phyloP scores from a whole-genome alignment of 2,888 invertebrate genomes.

The Arrhopalites spinosus region DNA sequence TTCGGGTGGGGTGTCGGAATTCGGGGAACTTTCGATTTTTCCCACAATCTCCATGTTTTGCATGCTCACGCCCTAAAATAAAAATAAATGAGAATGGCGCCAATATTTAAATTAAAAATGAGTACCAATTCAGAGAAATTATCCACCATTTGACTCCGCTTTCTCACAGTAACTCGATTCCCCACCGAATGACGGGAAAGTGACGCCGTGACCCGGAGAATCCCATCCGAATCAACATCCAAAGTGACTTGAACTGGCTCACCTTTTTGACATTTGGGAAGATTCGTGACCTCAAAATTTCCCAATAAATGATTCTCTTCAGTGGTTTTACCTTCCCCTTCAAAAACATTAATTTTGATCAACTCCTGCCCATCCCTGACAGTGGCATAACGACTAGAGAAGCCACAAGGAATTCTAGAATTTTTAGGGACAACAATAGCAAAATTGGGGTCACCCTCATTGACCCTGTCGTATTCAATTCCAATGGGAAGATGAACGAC shows the following conservation, averaged over 20 bases:
- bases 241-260: not conserved
- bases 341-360: not conserved
- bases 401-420: not conserved
- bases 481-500: not conserved
- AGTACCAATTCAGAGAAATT: too few relatives aligned
- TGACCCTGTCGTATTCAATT: not conserved
- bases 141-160: too few relatives aligned
- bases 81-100: too few relatives aligned
- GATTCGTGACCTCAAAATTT: not conserved
- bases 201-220: not conserved
- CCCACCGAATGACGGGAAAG: not conserved
- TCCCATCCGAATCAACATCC: slow-evolving; percentile 1
- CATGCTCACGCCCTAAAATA: too few relatives aligned
- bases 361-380: not conserved
- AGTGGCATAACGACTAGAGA: not conserved
- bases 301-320: not conserved
- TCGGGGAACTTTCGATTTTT: too few relatives aligned
- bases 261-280: not conserved
- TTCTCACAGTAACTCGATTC: not conserved
- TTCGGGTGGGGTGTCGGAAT: too few relatives aligned
- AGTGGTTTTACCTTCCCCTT: not conserved
- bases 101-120: too few relatives aligned
- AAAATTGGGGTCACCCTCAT: not conserved
- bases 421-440: not conserved
- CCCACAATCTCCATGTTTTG: too few relatives aligned